phyloP scores from a whole-genome alignment of 2,113 vertebrate species.

The Crotophaga sulcirostris region DNA sequence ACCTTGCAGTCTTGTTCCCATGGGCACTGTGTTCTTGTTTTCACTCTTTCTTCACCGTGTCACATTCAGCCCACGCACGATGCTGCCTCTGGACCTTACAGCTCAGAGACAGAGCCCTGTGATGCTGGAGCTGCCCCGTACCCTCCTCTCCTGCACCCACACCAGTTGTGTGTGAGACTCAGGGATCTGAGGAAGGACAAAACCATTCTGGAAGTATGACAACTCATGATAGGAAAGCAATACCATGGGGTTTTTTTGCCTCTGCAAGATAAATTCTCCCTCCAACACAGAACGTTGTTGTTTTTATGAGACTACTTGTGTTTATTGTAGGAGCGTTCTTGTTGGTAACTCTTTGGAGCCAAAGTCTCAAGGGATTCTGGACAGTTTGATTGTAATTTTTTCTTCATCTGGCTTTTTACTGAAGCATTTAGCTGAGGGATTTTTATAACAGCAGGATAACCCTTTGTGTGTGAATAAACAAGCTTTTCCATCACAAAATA shows the following conservation, averaged over 20 bases:
- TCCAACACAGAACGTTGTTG: background rate
- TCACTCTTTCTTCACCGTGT: too few species aligned
- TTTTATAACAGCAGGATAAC: conserved; percentile 23
- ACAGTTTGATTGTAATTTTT: conserved; percentile 21
- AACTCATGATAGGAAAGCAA: background rate
- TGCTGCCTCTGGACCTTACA: background rate
- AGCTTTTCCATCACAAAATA: background rate
- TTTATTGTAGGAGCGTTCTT: background rate
- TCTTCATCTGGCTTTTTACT: background rate
- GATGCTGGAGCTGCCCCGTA: rapidly evolving
- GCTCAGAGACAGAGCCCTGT: background rate
- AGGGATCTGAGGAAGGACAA: background rate
- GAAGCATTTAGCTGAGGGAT: conserved; percentile 6
- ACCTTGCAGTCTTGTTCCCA: background rate
- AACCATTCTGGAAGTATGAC: background rate
- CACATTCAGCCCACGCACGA: background rate
- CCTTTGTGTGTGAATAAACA: conserved; percentile 36
- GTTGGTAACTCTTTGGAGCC: background rate
- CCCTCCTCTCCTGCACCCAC: background rate
- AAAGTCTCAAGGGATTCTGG: background rate
- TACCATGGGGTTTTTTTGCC: background rate
- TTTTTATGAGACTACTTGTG: background rate
- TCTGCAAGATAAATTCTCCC: background rate
- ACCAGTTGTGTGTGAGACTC: background rate
- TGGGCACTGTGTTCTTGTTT: background rate